Conservation (phyloP, 2,888 invertebrate genomes). For the Drosophila tanythrix region DNA sequence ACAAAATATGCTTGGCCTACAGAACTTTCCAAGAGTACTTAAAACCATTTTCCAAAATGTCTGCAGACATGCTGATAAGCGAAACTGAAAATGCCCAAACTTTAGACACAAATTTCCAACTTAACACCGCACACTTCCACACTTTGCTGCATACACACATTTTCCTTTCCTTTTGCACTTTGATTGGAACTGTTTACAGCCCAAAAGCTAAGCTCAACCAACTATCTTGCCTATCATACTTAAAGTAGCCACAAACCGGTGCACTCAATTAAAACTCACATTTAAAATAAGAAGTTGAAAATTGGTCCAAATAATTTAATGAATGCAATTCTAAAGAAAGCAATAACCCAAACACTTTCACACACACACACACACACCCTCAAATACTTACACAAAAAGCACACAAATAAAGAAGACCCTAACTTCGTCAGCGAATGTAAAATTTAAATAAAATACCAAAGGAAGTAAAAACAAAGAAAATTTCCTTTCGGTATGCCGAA, state of each 20-base stretch:
- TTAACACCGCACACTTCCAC: constrained; percentile 29
- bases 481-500: constrained; percentile 18
- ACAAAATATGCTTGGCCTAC: neutral
- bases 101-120: constrained; percentile 24
- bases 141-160: constrained; percentile 31
- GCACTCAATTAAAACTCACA: constrained; percentile 28
- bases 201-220: constrained; percentile 11
- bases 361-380: constrained; percentile 15
- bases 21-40: neutral
- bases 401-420: constrained; percentile 16
- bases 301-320: constrained; percentile 17
- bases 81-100: constrained; percentile 16
- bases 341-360: constrained; percentile 19
- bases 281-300: constrained; percentile 2
- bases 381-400: constrained; percentile 13
- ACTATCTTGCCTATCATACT: constrained; percentile 36
- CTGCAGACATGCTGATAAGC: constrained; percentile 12
- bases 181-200: constrained; percentile 30
- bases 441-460: neutral
- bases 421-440: constrained; percentile 21
- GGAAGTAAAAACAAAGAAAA: neutral
- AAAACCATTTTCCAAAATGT: neutral
- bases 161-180: constrained; percentile 55
- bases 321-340: constrained; percentile 30
- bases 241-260: constrained; percentile 46